Evolutionary conservation across 2,113 vertebrate species (phyloP).

Genomic region (Sigmodon hispidus): DNA sequence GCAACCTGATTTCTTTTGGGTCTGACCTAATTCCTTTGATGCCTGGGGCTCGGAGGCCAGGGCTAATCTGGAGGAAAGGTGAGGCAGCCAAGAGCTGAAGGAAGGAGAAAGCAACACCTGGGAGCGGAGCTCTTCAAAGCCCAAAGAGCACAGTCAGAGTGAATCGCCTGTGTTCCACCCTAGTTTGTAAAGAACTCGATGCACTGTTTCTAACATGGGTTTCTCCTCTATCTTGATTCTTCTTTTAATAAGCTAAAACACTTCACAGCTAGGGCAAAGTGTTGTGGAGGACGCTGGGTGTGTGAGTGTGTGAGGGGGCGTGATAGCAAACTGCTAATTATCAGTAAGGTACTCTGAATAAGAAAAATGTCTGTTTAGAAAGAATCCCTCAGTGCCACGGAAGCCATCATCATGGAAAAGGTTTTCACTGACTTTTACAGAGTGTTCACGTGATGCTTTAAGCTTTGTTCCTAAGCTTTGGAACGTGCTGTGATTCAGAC

Average conservation of each 20-base stretch:
- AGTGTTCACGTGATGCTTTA: neutral
- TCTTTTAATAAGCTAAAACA: neutral
- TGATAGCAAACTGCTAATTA: neutral
- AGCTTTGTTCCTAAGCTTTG: conserved; percentile 36
- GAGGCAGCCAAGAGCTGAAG: conserved; percentile 31
- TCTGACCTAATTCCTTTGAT: conserved; percentile 81
- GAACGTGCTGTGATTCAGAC: conserved; percentile 54
- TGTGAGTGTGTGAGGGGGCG: too few species aligned
- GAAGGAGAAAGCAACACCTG: neutral
- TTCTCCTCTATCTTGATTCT: neutral
- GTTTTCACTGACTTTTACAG: neutral
- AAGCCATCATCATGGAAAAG: conserved; percentile 21
- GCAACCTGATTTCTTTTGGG: conserved; percentile 78
- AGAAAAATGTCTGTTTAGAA: conserved; percentile 17
- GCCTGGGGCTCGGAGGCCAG: conserved; percentile 66
- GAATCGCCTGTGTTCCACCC: neutral
- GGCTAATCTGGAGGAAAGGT: conserved; percentile 68
- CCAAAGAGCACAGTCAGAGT: conserved; percentile 4
- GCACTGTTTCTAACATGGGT: neutral
- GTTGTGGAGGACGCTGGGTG: neutral
- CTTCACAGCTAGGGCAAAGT: neutral
- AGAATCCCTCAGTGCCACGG: neutral
- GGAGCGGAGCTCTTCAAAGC: neutral
- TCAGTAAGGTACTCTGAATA: neutral
- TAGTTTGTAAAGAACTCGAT: conserved; percentile 18